phyloP scores from a whole-genome alignment of 2,888 invertebrate species.

The Patella pellucida region DNA sequence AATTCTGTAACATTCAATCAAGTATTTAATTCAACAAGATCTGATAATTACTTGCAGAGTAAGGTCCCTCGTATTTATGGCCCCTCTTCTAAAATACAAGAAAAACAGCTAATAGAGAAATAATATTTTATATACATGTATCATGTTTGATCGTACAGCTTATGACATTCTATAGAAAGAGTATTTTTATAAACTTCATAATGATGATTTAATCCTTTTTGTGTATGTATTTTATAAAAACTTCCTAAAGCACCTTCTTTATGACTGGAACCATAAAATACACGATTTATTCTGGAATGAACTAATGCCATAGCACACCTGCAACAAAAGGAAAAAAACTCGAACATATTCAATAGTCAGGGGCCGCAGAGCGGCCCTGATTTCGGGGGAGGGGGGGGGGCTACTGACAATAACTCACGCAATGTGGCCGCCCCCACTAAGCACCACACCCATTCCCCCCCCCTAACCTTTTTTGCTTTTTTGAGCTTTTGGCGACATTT shows the following conservation, averaged over 20 bases:
- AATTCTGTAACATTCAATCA: no score
- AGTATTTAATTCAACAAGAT: no score
- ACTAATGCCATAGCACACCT: constrained; percentile 92
- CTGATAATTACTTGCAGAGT: no score
- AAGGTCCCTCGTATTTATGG: neutral
- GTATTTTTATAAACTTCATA: constrained; percentile 81
- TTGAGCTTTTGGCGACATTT: no score
- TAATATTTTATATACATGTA: neutral
- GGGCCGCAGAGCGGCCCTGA: no score
- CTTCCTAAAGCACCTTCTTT: constrained; percentile 81
- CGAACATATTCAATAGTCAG: no score
- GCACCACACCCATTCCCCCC: no score
- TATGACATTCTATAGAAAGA: constrained; percentile 34
- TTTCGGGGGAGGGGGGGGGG: no score
- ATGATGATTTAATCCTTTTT: constrained; percentile 88
- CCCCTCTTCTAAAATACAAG: neutral
- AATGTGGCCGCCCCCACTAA: no score
- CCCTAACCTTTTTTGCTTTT: no score
- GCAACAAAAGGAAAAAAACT: constrained; percentile 24
- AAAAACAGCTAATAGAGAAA: neutral
- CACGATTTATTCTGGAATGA: constrained; percentile 86
- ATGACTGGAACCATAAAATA: constrained; percentile 80
- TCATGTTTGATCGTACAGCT: constrained; percentile 28
- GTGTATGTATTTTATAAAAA: constrained; percentile 81
- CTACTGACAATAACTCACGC: no score